These are phyloP conservation scores for Protobothrops mucrosquamatus DNA, from an alignment of 2,113 vertebrate species.

Conservation along the genomic window DNA sequence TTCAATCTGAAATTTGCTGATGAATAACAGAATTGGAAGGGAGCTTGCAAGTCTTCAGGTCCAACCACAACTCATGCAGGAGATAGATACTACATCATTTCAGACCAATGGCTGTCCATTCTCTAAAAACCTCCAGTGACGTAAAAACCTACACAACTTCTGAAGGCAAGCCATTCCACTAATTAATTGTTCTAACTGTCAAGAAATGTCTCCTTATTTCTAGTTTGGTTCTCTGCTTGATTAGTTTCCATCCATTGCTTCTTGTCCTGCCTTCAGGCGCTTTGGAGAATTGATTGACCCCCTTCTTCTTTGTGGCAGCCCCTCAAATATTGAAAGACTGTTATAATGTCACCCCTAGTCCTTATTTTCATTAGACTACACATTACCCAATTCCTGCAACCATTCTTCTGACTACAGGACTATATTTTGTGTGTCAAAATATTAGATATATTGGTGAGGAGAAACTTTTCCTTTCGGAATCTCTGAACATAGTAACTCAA, in stretches of 20 bases:
- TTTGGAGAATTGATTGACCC: too few relatives aligned
- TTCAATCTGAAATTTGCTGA: neutral
- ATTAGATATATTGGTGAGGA: neutral
- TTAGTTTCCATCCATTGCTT: too few relatives aligned
- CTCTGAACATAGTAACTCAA: neutral
- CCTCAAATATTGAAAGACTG: too few relatives aligned
- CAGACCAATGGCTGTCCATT: neutral
- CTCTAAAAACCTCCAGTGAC: neutral
- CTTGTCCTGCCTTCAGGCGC: too few relatives aligned
- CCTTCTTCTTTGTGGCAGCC: too few relatives aligned
- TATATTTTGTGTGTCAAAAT: neutral
- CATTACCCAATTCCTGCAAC: too few relatives aligned
- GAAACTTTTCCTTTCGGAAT: neutral
- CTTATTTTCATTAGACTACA: too few relatives aligned
- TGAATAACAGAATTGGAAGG: neutral
- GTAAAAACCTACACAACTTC: neutral
- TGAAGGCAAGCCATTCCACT: neutral
- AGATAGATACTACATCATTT: neutral
- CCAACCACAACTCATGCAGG: neutral
- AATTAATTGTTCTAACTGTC: neutral
- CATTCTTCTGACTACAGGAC: too few relatives aligned
- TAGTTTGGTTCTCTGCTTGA: too few relatives aligned
- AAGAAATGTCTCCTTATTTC: neutral
- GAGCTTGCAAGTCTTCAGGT: neutral
- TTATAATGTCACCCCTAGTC: too few relatives aligned